Conservation (phyloP, 2,888 invertebrate genomes). For the Branchellion lobata region DNA sequence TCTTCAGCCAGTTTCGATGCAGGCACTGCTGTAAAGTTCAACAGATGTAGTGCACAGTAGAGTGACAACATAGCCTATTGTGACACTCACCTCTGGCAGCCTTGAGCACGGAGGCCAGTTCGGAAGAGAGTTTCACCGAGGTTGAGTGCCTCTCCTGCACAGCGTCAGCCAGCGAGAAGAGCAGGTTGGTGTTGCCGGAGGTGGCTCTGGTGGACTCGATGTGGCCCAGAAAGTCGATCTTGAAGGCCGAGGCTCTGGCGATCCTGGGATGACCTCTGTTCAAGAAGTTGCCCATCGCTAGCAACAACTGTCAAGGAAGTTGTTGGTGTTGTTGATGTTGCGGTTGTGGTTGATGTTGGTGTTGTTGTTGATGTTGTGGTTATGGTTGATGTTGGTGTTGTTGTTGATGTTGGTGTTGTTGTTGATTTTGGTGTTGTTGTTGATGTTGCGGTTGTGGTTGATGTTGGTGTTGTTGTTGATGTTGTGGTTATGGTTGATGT, state of each 20-base stretch:
- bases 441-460: too few relatives aligned
- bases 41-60: too few relatives aligned
- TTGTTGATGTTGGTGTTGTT: too few relatives aligned
- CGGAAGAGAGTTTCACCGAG: conserved; percentile 56
- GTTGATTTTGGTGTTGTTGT: too few relatives aligned
- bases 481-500: too few relatives aligned
- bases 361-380: too few relatives aligned
- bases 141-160: conserved; percentile 58
- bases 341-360: too few relatives aligned
- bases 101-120: conserved; percentile 56
- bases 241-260: conserved; percentile 60
- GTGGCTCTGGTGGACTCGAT: conserved; percentile 61
- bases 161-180: conserved; percentile 60
- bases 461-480: too few relatives aligned
- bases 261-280: conserved; percentile 60
- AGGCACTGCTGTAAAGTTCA: too few relatives aligned
- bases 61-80: too few relatives aligned
- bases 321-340: too few relatives aligned
- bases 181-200: conserved; percentile 60
- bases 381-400: too few relatives aligned
- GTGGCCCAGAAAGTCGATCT: conserved; percentile 59
- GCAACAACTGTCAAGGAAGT: conserved; percentile 58
- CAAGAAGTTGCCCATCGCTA: conserved; percentile 62
- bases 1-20: conserved; percentile 56
- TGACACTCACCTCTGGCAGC: conserved; percentile 57